Base-by-base conservation (phyloP, 2,113 vertebrate genomes). In the Isichthys henryi region DNA sequence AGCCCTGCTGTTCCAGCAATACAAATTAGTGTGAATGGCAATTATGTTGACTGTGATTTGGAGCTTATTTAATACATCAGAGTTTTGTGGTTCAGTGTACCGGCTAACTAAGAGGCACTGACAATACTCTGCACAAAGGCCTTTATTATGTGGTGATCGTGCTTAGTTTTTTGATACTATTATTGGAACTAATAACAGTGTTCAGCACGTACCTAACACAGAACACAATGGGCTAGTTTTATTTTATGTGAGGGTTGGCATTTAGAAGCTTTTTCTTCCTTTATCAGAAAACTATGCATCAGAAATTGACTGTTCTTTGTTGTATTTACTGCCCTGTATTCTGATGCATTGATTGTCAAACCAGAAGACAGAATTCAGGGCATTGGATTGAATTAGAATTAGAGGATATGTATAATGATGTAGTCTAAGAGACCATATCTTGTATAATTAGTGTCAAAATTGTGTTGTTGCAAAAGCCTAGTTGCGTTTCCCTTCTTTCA, bases 401-500 rank as follows among this genome's bases (percentile, higher is more conserved):
- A 74, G 27, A 74, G 31, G 10, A 70, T 8, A 35, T 35, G 31
- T 74, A 74, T 74, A 62, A 39, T 77, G 31, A 19, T 77, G 11
- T 77, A 77, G 4, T 77, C 27, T 77, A 5, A 15, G 70, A 77
- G 13, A 39, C 4, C 8, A 19, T 77, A 77, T 5, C 31, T 74
- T 74, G 15, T 39, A 39, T 77, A 77, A 39, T 39, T 35, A 77
- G 35, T 35, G 15, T 39, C 21, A 77, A 77, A 39, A 17, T 19
- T 83, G 50, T 27, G 39, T 53, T 45, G 8, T 13, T 85, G 19
- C 80, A 19, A 62, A 52, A 39, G 13, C 70, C 45, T 83, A 3
- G 21, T 15, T 88, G 4, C 83, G 80, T 89, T 58, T 84, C 82
- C 1, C 89, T 0, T 90, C 45, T 89, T 82, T 91, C 77, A 86